Conservation (phyloP, 2,888 invertebrate species). For the Acrobasis suavella region DNA sequence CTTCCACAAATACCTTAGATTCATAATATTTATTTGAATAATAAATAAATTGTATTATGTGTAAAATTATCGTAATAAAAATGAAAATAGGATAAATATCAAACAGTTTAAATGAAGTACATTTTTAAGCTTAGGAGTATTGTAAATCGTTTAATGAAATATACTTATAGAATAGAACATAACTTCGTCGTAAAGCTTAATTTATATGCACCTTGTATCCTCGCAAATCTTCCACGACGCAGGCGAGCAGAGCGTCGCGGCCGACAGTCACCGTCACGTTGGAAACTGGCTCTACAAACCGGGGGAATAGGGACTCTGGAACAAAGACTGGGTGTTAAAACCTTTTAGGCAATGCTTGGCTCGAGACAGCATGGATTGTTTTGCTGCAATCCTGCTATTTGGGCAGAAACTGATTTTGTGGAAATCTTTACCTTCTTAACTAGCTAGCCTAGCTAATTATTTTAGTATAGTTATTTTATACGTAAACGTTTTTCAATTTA, state of each 20-base stretch:
- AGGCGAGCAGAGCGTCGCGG: constrained; percentile 92
- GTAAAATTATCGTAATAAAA: too few relatives aligned
- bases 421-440: background rate
- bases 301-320: constrained; percentile 84
- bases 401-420: constrained; percentile 4
- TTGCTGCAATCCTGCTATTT: constrained; percentile 12
- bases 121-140: background rate
- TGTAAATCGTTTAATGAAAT: constrained; percentile 17
- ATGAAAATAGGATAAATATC: too few relatives aligned
- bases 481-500: too few relatives aligned
- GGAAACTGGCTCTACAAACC: constrained; percentile 93
- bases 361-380: constrained; percentile 17
- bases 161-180: constrained; percentile 15
- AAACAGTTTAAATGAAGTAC: too few relatives aligned
- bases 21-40: too few relatives aligned
- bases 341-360: constrained; percentile 10
- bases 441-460: too few relatives aligned
- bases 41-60: too few relatives aligned
- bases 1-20: too few relatives aligned
- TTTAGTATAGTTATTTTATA: too few relatives aligned
- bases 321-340: constrained; percentile 42
- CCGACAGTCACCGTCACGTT: constrained; percentile 95
- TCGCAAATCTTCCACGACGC: constrained; percentile 94
- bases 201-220: constrained; percentile 87
- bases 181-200: constrained; percentile 16